Conservation (phyloP, 2,888 invertebrate species). For the Pterobdella sp. region DNA sequence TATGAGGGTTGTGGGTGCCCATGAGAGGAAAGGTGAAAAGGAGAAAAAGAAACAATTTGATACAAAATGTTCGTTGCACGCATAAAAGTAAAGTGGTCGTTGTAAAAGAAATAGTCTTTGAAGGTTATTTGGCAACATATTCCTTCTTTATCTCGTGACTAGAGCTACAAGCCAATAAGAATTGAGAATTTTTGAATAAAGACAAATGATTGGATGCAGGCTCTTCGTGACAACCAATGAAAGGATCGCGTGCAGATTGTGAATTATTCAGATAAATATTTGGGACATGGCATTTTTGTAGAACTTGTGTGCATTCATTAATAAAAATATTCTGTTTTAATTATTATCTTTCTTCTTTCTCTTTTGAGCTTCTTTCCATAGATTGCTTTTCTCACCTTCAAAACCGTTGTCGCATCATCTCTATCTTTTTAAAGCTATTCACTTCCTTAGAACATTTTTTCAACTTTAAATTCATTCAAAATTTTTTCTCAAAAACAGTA, state of each 20-base stretch:
- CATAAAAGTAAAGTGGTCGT: no score
- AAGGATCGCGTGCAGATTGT: constrained; percentile 5
- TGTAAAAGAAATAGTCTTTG: background rate
- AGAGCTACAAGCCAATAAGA: background rate
- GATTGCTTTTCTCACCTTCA: background rate
- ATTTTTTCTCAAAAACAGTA: background rate
- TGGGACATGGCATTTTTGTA: constrained; percentile 10
- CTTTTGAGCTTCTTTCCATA: background rate
- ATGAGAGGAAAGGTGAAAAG: no score
- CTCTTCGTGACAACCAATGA: constrained; percentile 10
- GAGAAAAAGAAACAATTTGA: no score
- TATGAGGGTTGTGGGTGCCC: no score
- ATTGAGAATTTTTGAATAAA: background rate
- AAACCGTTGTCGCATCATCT: background rate
- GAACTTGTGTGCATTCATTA: constrained; percentile 1
- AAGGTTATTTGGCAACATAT: constrained; percentile 5
- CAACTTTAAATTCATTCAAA: background rate
- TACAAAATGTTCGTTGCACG: no score
- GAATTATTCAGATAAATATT: constrained; percentile 11
- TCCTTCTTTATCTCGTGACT: background rate
- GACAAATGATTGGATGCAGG: background rate
- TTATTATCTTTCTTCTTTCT: background rate
- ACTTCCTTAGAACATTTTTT: background rate
- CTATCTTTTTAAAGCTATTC: background rate
- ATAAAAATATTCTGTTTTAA: background rate